Evolutionary conservation across 2,797 vertebrate genomes (phyloP).

Genomic region (Anisognathus igniventris): DNA sequence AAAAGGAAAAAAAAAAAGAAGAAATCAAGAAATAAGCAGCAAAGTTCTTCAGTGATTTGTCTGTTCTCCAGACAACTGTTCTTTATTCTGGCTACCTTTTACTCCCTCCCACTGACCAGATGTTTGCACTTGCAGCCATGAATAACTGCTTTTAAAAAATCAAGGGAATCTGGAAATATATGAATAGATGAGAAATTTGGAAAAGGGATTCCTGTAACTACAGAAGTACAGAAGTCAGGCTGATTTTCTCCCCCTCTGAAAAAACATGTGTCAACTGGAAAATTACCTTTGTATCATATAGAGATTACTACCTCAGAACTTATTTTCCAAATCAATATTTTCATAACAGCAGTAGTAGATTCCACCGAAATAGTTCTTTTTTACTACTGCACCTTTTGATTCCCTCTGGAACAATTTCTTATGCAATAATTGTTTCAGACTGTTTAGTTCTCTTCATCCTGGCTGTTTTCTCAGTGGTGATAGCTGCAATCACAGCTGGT

Average conservation of each 20-base stretch:
- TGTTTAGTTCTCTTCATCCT: neutral
- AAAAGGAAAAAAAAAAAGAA: neutral
- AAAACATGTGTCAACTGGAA: neutral
- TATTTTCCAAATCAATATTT: neutral
- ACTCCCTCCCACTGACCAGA: neutral
- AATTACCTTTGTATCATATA: neutral
- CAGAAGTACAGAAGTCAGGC: neutral
- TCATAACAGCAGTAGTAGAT: neutral
- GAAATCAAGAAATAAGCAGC: neutral
- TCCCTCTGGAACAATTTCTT: neutral
- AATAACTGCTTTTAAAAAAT: neutral
- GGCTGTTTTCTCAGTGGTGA: neutral
- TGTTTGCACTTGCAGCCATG: neutral
- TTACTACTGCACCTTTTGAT: neutral
- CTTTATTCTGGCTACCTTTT: conserved; percentile 1
- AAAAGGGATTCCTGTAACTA: neutral
- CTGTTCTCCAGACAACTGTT: neutral
- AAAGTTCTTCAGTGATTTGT: neutral
- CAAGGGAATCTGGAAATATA: neutral
- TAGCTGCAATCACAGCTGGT: neutral
- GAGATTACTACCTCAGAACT: neutral
- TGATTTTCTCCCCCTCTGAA: neutral
- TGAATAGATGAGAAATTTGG: neutral
- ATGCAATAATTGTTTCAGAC: neutral
- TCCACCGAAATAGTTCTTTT: neutral